Evolutionary conservation across 2,888 invertebrate genomes (phyloP).

Genomic region (Galerucella nymphaeae): DNA sequence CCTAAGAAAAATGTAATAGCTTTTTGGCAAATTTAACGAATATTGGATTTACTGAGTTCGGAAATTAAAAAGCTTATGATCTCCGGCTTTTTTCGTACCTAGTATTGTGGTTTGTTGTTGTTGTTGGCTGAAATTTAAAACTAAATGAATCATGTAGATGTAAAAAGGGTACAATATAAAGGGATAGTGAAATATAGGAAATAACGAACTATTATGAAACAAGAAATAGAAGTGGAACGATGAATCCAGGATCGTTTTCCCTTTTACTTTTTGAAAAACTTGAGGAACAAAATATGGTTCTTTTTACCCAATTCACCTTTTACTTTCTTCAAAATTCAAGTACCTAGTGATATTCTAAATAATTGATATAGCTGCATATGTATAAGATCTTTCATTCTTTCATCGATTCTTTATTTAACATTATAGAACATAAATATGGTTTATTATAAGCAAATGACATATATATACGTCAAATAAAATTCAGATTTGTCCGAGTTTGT

Average conservation of each 20-base stretch:
- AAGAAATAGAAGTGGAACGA: no score
- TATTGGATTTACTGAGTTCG: background rate
- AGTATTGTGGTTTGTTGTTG: background rate
- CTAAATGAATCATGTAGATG: background rate
- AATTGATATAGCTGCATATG: no score
- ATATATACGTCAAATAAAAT: constrained; percentile 37
- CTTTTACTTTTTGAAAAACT: no score
- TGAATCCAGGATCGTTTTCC: no score
- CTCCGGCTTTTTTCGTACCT: background rate
- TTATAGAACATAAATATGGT: constrained; percentile 3
- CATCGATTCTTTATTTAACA: background rate
- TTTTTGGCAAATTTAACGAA: background rate
- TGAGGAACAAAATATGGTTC: no score
- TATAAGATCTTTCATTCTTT: background rate
- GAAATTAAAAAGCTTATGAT: background rate
- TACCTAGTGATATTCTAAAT: no score
- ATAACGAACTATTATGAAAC: no score
- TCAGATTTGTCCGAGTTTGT: constrained; percentile 35
- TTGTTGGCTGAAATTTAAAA: background rate
- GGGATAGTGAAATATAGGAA: background rate
- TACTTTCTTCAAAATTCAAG: no score
- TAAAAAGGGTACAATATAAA: background rate
- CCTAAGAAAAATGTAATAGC: background rate
- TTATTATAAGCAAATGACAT: constrained; percentile 25
- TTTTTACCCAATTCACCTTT: no score